A percentile compares a stretch with the other conserved stretches of the same genome.
These are phyloP conservation scores for Calliopum simillimum DNA, from an alignment of 2,888 invertebrate genomes.

Conservation along the genomic window DNA sequence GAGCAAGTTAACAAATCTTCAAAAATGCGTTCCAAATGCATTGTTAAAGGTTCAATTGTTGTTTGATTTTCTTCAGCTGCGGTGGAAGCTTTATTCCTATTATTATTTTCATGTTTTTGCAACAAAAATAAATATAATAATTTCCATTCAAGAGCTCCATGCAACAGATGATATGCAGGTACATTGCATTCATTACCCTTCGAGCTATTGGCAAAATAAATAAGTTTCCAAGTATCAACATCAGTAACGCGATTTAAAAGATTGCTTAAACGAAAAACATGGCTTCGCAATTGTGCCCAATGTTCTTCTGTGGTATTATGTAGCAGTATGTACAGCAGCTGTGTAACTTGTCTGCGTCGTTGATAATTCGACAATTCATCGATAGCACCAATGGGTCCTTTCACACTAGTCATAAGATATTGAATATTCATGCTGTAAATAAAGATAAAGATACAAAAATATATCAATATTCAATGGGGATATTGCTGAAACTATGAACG, in stretches of 20 bases:
- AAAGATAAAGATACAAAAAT: not conserved
- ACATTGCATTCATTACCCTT: conserved; percentile 62
- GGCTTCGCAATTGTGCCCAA: conserved; percentile 43
- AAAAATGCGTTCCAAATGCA: conserved; percentile 54
- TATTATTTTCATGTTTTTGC: conserved; percentile 45
- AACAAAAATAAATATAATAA: conserved; percentile 60
- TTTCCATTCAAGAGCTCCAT: conserved; percentile 65
- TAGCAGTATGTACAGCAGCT: conserved; percentile 56
- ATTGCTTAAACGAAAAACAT: conserved; percentile 50
- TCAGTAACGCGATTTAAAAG: conserved; percentile 55
- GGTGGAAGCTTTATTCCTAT: not conserved
- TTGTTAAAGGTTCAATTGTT: conserved; percentile 25
- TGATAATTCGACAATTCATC: conserved; percentile 46
- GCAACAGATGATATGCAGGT: conserved; percentile 64
- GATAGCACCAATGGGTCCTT: conserved; percentile 42
- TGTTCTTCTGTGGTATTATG: conserved; percentile 43
- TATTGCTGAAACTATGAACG: not conserved
- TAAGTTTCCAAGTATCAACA: conserved; percentile 52
- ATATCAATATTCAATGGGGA: not conserved
- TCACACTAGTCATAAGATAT: conserved; percentile 54
- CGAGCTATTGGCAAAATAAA: conserved; percentile 59
- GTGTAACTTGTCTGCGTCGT: conserved; percentile 57
- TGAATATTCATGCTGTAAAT: conserved; percentile 60
- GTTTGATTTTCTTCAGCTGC: not conserved
- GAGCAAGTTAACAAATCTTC: conserved; percentile 56